Evolutionary conservation across 1,140 invertebrate species (phyloP), one percentile per base, ranked within the genome.

Genomic region (Drosophila albomicans): DNA sequence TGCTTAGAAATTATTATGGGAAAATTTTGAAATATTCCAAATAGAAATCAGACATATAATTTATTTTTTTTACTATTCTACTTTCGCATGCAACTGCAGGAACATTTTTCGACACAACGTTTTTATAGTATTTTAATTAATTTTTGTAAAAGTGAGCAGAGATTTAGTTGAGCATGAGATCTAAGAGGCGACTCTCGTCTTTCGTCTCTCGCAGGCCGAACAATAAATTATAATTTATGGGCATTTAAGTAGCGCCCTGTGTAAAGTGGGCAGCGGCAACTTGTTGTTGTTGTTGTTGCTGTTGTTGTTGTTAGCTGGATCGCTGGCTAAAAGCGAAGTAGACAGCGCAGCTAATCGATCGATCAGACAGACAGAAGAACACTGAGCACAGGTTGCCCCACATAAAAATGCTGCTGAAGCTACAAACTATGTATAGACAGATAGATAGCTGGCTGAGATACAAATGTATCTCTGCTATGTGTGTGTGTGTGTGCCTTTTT

Each of bases 151-250:
- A 16, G 15, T 13, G 11, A 13, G 8, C 63, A 30, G 15, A 11
- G 11, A n/a, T 15, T 49, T 11, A 32, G 5, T 25, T 25, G 20
- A 25, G 32, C 41, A 51, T 69, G 15, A 5, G 32, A 63, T 45
- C 13, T n/a, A n/a, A 35, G 59, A 48, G 35, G 43, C 69, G 15
- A 16, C 54, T 52, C 54, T 73, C 70, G 69, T 11, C 7, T 32
- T 32, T 32, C 35, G 35, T 28, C 62, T 58, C 30, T 43, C 45
- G 32, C 45, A 41, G 56, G 20, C 71, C 61, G 52, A 72, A 70
- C 86, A 74, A 90, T 88, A 89, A 89, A 90, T 89, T 89, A 89
- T 89, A 89, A 90, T 90, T 89, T 89, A 89, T 89, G 78, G 78
- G 51, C 77, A 79, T 89, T 89, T 89, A 89, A 89, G 85, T 88